phyloP scores from a whole-genome alignment of 1,140 invertebrate species.

The Drosophila insularis region DNA sequence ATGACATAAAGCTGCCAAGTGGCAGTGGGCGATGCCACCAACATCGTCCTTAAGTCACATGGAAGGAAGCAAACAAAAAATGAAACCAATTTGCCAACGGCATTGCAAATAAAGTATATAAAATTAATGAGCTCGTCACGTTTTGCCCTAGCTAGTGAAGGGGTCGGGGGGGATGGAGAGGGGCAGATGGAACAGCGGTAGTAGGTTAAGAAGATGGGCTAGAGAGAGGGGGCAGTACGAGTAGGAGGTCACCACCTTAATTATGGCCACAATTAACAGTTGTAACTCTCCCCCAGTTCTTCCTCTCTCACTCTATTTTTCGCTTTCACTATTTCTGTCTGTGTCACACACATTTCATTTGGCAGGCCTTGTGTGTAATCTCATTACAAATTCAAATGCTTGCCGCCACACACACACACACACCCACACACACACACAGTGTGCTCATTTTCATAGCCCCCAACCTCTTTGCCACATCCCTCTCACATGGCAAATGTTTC shows the following conservation, averaged over 20 bases:
- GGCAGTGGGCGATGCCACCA: conserved; percentile 25
- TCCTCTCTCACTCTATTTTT: not conserved
- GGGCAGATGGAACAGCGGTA: conserved; percentile 25
- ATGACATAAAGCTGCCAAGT: conserved; percentile 74
- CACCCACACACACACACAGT: conserved; percentile 25
- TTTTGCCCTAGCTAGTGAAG: conserved; percentile 26
- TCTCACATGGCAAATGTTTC: conserved; percentile 69
- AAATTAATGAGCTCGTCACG: conserved; percentile 70
- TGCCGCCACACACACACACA: conserved; percentile 30
- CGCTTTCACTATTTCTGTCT: not conserved
- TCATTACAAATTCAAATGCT: conserved; percentile 78
- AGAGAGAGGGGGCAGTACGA: not conserved
- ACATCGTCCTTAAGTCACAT: conserved; percentile 32
- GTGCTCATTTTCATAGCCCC: conserved; percentile 6
- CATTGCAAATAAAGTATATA: conserved; percentile 48
- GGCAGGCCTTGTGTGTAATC: conserved; percentile 68
- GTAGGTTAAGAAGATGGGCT: not conserved
- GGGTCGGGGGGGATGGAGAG: too few species aligned
- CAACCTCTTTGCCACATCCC: not conserved
- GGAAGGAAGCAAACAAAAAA: conserved; percentile 20
- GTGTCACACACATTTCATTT: conserved; percentile 62
- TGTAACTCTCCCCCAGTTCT: conserved; percentile 28
- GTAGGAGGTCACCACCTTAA: conserved; percentile 55
- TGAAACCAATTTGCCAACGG: conserved; percentile 7
- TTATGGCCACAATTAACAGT: conserved; percentile 79